A percentile compares a stretch with the other conserved stretches of the same genome.
These are phyloP conservation scores for Silurus asotus DNA, from an alignment of 2,113 vertebrate genomes.

Conservation along the genomic window DNA sequence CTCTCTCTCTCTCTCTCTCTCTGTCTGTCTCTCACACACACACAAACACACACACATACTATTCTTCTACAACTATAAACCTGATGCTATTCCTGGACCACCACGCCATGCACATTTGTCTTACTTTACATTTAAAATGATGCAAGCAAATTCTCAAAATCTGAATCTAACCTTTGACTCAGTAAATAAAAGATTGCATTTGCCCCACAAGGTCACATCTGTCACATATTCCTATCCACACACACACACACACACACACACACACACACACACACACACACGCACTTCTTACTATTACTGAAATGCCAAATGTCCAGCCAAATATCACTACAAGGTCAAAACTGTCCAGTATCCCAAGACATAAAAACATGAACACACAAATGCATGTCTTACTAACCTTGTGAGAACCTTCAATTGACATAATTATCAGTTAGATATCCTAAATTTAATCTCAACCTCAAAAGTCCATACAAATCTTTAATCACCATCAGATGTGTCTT, in stretches of 20 bases:
- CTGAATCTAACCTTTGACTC: too few relatives aligned
- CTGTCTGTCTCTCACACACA: background rate
- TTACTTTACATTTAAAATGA: too few relatives aligned
- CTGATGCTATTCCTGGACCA: too few relatives aligned
- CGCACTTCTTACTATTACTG: background rate
- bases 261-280: background rate
- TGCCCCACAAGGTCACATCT: background rate
- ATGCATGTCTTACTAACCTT: background rate
- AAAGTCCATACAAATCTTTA: background rate
- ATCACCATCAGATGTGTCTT: too few relatives aligned
- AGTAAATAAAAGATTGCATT: too few relatives aligned
- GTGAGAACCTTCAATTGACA: too few relatives aligned
- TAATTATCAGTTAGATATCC: too few relatives aligned
- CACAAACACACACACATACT: background rate
- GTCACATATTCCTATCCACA: background rate
- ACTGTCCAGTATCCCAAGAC: background rate
- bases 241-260: background rate
- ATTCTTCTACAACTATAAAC: too few relatives aligned
- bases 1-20: background rate
- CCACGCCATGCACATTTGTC: too few relatives aligned
- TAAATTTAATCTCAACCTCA: background rate
- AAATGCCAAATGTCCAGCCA: too few relatives aligned
- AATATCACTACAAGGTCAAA: background rate
- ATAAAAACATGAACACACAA: background rate
- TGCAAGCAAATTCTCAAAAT: too few relatives aligned